Percentiles rank a stretch among this genome's conserved stretches.
These are phyloP conservation scores for Pycnonotus jocosus DNA, from an alignment of 2,113 vertebrate genomes.

Conservation along the genomic window DNA sequence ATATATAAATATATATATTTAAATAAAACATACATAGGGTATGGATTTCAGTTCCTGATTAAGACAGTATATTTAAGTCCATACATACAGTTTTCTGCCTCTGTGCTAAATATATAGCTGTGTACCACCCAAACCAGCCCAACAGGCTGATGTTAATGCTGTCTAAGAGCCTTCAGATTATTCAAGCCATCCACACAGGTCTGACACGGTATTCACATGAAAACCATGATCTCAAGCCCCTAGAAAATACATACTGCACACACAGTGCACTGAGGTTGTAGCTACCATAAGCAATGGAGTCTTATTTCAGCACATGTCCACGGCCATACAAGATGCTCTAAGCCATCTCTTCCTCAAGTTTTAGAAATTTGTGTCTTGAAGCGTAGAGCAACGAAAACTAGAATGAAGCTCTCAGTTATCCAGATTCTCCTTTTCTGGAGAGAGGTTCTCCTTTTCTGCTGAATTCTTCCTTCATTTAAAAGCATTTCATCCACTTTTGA, in stretches of 20 bases:
- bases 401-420: background rate
- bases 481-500: background rate
- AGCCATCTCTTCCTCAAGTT: background rate
- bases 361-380: background rate
- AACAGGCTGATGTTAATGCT: background rate
- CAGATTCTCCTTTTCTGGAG: background rate
- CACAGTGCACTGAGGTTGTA: background rate
- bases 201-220: background rate
- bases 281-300: accelerated
- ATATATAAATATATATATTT: too few relatives aligned
- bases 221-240: background rate
- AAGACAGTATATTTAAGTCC: background rate
- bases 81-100: background rate
- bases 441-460: background rate
- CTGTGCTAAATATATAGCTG: background rate
- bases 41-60: background rate
- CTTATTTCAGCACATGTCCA: background rate
- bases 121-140: background rate
- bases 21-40: background rate
- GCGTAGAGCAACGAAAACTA: background rate
- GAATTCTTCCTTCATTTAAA: conserved; percentile 40
- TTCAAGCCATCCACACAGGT: background rate
- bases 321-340: background rate
- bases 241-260: background rate
- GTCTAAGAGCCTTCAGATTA: background rate